A percentile compares a stretch with the other conserved stretches of the same genome.
These are phyloP conservation scores for Acronicta leporina DNA, from an alignment of 2,888 invertebrate species.

Conservation along the genomic window DNA sequence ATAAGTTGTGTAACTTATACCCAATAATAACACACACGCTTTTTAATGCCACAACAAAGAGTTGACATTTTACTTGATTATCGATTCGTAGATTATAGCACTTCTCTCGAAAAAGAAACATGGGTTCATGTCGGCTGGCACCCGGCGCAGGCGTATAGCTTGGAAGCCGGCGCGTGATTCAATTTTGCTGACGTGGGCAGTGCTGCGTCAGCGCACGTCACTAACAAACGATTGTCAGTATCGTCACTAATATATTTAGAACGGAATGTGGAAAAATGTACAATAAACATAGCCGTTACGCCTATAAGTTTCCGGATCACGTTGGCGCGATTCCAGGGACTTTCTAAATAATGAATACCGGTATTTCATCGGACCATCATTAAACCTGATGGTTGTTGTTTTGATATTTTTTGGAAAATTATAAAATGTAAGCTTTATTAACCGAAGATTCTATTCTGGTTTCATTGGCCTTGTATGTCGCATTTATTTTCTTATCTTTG, in stretches of 20 bases:
- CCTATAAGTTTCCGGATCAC: constrained; percentile 78
- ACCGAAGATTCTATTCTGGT: constrained; percentile 9
- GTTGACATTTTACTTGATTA: constrained; percentile 32
- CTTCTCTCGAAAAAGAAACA: constrained; percentile 11
- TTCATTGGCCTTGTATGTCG: constrained; percentile 15
- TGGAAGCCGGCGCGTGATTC: constrained; percentile 73
- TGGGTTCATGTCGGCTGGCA: constrained; percentile 14
- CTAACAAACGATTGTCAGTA: constrained; percentile 58
- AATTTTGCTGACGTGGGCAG: constrained; percentile 79
- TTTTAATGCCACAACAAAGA: constrained; percentile 36
- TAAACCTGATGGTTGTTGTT: constrained; percentile 30
- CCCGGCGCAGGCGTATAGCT: constrained; percentile 15
- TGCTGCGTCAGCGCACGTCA: constrained; percentile 80
- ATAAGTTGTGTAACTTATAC: constrained; percentile 26
- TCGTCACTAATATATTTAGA: constrained; percentile 85
- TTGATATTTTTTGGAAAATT: constrained; percentile 26
- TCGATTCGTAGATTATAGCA: no score
- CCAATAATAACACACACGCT: constrained; percentile 17
- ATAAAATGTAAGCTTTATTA: constrained; percentile 24
- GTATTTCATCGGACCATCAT: constrained; percentile 44
- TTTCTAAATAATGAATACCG: constrained; percentile 61
- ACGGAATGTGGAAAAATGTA: constrained; percentile 78
- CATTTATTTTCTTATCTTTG: no score
- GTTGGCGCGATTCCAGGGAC: constrained; percentile 73
- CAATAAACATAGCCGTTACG: constrained; percentile 66